These are phyloP conservation scores for Diacarnus erythraeanus DNA, from an alignment of 37 sponge, comb jelly and placozoan species.

Conservation along the genomic window DNA sequence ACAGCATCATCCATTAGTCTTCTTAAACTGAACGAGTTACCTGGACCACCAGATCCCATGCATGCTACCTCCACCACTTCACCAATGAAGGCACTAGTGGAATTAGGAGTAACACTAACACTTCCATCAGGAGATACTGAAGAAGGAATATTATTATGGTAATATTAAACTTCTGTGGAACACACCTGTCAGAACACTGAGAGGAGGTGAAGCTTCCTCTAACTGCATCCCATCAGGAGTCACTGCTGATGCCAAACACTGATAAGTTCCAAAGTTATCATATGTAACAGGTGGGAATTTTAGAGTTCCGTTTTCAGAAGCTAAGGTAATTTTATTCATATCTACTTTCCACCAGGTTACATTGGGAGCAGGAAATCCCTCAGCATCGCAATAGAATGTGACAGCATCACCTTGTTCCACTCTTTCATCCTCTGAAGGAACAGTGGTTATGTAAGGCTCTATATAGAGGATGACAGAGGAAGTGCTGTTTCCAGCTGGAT, in stretches of 20 bases:
- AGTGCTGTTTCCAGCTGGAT: too few relatives aligned
- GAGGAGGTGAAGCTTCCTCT: not conserved
- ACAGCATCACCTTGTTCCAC: not conserved
- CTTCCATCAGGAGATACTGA: conserved; percentile 22
- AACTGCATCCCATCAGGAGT: not conserved
- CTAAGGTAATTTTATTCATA: not conserved
- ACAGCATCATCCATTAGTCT: not conserved
- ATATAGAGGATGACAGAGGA: too few relatives aligned
- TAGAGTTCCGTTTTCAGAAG: not conserved
- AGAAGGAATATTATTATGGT: not conserved
- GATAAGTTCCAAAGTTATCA: conserved; percentile 41
- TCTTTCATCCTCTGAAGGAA: not conserved
- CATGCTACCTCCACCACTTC: conserved; percentile 33
- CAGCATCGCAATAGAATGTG: conserved; percentile 40
- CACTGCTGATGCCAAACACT: conserved; percentile 18
- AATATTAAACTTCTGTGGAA: too few relatives aligned
- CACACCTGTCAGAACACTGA: not conserved
- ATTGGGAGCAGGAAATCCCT: conserved; percentile 39
- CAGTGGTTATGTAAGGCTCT: not conserved
- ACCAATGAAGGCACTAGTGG: not conserved
- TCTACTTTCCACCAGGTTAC: not conserved
- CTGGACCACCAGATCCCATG: conserved; percentile 57
- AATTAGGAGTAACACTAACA: not conserved
- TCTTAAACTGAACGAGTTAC: conserved; percentile 36
- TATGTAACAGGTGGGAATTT: not conserved